Evolutionary conservation across 2,797 vertebrate genomes (phyloP).

Genomic region (Brachymystax lenok): DNA sequence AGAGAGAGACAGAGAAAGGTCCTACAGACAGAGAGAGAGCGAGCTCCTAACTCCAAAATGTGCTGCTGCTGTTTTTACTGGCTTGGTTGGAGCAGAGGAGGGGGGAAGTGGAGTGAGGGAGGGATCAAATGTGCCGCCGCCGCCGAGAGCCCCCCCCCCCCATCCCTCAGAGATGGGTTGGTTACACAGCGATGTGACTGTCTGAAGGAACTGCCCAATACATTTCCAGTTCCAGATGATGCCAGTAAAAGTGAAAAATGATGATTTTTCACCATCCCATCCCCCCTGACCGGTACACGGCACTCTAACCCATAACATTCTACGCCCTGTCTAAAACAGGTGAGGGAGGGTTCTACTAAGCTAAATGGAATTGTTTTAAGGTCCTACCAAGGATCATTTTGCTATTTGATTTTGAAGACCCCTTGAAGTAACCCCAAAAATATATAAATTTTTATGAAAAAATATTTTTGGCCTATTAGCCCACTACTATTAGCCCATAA

Average conservation of each 20-base stretch:
- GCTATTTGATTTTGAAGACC: background rate
- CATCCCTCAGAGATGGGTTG: constrained; percentile 31
- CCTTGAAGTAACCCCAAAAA: no score
- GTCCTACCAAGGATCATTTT: no score
- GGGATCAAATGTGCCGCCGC: constrained; percentile 58
- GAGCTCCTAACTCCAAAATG: no score
- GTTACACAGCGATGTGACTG: constrained; percentile 19
- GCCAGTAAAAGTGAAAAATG: constrained; percentile 58
- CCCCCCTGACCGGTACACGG: constrained; percentile 25
- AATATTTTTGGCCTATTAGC: no score
- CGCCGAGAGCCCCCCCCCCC: constrained; percentile 16
- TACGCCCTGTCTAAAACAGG: no score
- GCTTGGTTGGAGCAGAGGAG: constrained; percentile 30
- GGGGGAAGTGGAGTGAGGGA: constrained; percentile 26
- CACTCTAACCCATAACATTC: constrained; percentile 7
- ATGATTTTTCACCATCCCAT: constrained; percentile 39
- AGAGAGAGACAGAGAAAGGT: no score
- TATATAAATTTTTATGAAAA: no score
- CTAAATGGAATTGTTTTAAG: no score
- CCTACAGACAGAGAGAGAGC: background rate
- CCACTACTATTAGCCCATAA: no score
- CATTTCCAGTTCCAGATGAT: constrained; percentile 52
- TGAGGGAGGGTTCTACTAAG: no score
- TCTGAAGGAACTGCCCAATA: constrained; percentile 54
- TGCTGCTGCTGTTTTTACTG: constrained; percentile 52